Conservation (phyloP, 1,140 invertebrate genomes). For the Drosophila parabipectinata region DNA sequence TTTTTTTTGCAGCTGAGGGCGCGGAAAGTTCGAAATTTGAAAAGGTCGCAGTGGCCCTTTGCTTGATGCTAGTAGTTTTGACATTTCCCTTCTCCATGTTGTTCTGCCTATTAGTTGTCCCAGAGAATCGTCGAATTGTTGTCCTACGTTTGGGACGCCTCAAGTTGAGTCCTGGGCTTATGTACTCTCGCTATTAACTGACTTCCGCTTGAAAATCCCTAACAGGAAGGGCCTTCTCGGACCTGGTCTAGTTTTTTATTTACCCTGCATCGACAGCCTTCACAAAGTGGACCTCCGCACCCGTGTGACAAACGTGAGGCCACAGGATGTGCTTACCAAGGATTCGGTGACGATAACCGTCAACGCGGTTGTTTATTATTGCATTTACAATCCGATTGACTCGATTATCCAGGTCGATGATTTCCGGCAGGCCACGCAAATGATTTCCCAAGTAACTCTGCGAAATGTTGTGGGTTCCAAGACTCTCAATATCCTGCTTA, state of each 20-base stretch:
- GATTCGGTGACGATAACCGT: constrained; percentile 92
- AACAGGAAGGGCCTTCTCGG: constrained; percentile 30
- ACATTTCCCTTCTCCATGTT: constrained; percentile 93
- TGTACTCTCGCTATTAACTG: constrained; percentile 53
- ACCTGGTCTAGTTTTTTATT: constrained; percentile 87
- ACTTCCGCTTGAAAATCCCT: background rate
- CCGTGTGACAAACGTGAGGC: constrained; percentile 90
- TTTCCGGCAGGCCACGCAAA: constrained; percentile 88
- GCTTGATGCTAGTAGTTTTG: constrained; percentile 89
- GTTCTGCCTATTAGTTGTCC: constrained; percentile 88
- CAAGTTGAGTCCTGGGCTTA: constrained; percentile 80
- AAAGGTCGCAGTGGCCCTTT: constrained; percentile 90
- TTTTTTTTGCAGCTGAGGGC: constrained; percentile 33
- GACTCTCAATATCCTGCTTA: constrained; percentile 86
- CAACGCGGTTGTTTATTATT: constrained; percentile 91
- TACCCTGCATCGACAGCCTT: constrained; percentile 92
- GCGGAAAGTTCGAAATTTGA: constrained; percentile 84
- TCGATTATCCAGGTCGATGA: constrained; percentile 93
- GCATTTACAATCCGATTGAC: constrained; percentile 90
- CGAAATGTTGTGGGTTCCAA: constrained; percentile 93
- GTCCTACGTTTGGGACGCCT: constrained; percentile 94
- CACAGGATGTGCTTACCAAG: constrained; percentile 89
- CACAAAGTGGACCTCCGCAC: constrained; percentile 89
- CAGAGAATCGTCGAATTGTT: constrained; percentile 92
- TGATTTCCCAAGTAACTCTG: constrained; percentile 85